These are phyloP conservation scores for Siniperca undulata DNA, from an alignment of 2,797 vertebrate species.

Conservation along the genomic window DNA sequence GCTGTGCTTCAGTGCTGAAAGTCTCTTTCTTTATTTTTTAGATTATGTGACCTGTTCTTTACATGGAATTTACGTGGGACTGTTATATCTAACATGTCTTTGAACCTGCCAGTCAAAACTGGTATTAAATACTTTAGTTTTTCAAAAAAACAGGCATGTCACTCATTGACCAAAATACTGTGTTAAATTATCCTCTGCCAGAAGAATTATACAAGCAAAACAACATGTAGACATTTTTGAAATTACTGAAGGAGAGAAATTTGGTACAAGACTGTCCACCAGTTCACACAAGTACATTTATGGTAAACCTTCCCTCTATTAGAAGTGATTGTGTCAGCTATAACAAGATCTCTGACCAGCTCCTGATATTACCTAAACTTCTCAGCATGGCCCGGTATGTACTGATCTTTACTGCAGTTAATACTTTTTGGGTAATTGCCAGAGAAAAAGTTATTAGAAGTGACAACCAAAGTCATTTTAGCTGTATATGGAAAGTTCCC, in stretches of 20 bases:
- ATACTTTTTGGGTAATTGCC: not conserved
- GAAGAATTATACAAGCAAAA: slow-evolving; percentile 10
- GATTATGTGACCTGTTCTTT: not conserved
- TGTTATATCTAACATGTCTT: not conserved
- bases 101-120: not conserved
- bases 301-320: not conserved
- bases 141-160: not conserved
- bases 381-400: not conserved
- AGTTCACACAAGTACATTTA: not conserved
- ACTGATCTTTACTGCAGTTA: slow-evolving; percentile 13
- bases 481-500: not conserved
- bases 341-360: slow-evolving; percentile 6
- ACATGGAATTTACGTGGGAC: slow-evolving; percentile 1
- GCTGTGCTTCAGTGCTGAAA: not conserved
- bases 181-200: slow-evolving; percentile 4
- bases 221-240: not conserved
- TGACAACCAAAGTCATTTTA: not conserved
- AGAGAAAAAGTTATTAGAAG: not conserved
- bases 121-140: not conserved
- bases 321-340: not conserved
- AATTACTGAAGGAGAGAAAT: not conserved
- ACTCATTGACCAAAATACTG: not conserved
- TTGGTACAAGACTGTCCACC: not conserved
- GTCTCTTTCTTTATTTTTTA: not conserved
- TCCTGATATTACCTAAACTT: slow-evolving; percentile 2